Evolutionary conservation across 92 coral and sea anemone species (phyloP), one percentile per base, ranked within the genome.

Genomic region (Virgularia gustaviana): DNA sequence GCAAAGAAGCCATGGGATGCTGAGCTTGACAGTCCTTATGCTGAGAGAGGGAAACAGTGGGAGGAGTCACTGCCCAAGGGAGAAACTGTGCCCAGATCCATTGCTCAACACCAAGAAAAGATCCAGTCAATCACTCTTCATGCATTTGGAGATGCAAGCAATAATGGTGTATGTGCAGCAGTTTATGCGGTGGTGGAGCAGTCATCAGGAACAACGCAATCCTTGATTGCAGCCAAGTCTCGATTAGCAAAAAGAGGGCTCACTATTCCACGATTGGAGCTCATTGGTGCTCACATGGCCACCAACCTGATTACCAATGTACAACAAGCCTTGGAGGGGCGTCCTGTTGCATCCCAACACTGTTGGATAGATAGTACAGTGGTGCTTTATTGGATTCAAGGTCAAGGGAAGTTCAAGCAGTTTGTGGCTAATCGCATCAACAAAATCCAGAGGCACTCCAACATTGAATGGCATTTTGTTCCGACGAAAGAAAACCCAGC

Each of bases 161-260:
- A 27, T 6, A 27, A 52, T 9, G 75, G 81, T 23, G 80, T 76
- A 11, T 43, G 78, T 11, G 75, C 83, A 30, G 79, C 82, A 3
- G 86, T 81, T 32, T 85, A 85, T 73, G 70, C 82, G 24, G 81
- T 81, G 31, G 65, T 82, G 24, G 36, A 76, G 39, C 90, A 82
- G 22, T 29, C 42, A 28, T 49, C 76, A 13, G 81, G 86, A 19
- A 57, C 80, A 4, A 85, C 58, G 19, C 81, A 81, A 20, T 62
- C 51, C 29, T 77, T 85, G 15, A 78, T 81, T 9, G 78, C 81
- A 27, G 75, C 81, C 13, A 78, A 78, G 47, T 73, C 78, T 19
- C n/a, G 83, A 15, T 39, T 78, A 15, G 83, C 83, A 9, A 78
- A 78, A 18, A 18, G 37, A 43, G 72, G 55, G 22, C 47, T 78